Base-by-base conservation (phyloP, 2,113 vertebrate species). In the Rhinopomastus cyanomelas region DNA sequence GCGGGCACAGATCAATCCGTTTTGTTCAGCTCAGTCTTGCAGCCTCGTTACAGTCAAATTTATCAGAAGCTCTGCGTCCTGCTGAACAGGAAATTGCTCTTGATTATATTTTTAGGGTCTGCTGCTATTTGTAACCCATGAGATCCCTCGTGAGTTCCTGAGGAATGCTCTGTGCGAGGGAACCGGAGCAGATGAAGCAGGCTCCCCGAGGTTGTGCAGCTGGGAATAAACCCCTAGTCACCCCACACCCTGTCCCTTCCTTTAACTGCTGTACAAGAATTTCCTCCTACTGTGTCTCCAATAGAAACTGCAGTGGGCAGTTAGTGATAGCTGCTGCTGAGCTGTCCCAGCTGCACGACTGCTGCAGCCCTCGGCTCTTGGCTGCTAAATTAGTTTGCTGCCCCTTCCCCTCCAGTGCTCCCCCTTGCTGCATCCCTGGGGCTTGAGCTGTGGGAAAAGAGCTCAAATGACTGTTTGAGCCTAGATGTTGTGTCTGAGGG, bases 401-500 rank as follows among this genome's bases (percentile, higher is more conserved):
- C 68, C 42, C 71, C 42, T 76, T 67, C 37, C 67, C 87, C 77
- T 48, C 23, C 30, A 30, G 60, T 22, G 62, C 60, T 95, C 79
- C 81, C 81, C 85, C 68, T 56, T 69, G 57, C 64, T 34, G 6
- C 73, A 53, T 72, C 90, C 87, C 39, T 79, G 46, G 79, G n/a
- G 69, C 81, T 37, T 14, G 12, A 6, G 9, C 12, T 71, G 81
- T 89, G 92, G 86, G 92, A 88, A 85, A 89, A 59, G 55, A 75
- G 44, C 42, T 34, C 7, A 18, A 62, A 22, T 49, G 69, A 48
- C 80, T 82, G 23, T 21, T 48, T 85, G 87, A 88, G 67, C 73
- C 94, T 94, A 96, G 94, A 94, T 96, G 95, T 84, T 77, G 49
- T 60, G 65, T 72, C 85, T 20, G 7, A 74, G 46, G 49, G 81